Conservation (phyloP, 2,113 vertebrate species). For the Tachysurus fulvidraco region DNA sequence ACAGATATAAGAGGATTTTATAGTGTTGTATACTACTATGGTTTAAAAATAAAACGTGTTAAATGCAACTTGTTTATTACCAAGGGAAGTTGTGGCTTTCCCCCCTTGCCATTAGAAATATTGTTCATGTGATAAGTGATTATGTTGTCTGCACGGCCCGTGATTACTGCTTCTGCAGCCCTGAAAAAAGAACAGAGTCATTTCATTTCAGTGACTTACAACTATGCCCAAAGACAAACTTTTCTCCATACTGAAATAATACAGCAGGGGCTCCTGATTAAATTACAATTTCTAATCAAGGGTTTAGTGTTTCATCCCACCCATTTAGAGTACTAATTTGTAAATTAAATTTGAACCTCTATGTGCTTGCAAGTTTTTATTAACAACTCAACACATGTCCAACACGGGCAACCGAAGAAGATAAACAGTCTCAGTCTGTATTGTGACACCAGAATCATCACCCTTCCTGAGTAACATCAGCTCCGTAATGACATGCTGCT, state of each 20-base stretch:
- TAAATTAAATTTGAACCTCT: conserved; percentile 1
- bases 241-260: conserved; percentile 1
- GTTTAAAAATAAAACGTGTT: not conserved
- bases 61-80: conserved; percentile 67
- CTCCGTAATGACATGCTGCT: conserved; percentile 35
- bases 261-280: conserved; percentile 7
- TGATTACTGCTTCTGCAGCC: conserved; percentile 95
- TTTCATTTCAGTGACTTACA: not conserved
- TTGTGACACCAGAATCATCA: conserved; percentile 18
- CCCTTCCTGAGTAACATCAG: conserved; percentile 34
- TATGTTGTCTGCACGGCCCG: conserved; percentile 94
- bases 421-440: conserved; percentile 23
- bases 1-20: conserved; percentile 44
- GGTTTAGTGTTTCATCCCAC: not conserved
- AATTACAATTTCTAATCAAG: conserved; percentile 25
- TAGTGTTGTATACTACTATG: not conserved
- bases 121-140: conserved; percentile 98
- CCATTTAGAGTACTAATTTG: not conserved
- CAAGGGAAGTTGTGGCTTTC: conserved; percentile 88
- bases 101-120: conserved; percentile 91
- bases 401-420: not conserved
- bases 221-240: conserved; percentile 1
- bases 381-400: conserved; percentile 4
- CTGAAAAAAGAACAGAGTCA: conserved; percentile 70
- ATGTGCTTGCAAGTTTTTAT: not conserved